Percentiles rank a stretch among this genome's conserved stretches.
Conservation (phyloP, 1,140 invertebrate species). For the Holotrichia oblita region DNA sequence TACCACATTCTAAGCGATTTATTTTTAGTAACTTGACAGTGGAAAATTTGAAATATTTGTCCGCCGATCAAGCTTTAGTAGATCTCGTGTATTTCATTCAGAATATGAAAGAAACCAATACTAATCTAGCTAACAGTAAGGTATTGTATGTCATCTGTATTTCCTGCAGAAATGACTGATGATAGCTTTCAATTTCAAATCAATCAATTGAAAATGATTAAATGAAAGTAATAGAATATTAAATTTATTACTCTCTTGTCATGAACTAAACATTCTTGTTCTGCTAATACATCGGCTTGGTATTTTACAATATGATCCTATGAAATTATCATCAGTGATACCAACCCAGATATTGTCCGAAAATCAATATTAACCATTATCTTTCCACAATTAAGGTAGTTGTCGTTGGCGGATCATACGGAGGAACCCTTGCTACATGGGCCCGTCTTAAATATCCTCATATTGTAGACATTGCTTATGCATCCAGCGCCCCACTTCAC, state of each 20-base stretch:
- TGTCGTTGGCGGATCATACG: conserved; percentile 83
- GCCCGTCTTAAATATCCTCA: conserved; percentile 80
- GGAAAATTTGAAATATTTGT: not conserved
- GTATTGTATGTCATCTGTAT: no score
- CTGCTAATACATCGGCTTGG: no score
- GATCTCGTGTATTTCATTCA: conserved; percentile 14
- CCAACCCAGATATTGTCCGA: no score
- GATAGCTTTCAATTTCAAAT: no score
- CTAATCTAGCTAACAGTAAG: not conserved
- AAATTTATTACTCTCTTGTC: no score
- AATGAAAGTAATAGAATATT: no score
- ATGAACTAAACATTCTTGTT: no score
- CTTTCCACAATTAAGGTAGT: conserved; percentile 58
- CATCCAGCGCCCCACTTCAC: conserved; percentile 78
- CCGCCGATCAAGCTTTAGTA: not conserved
- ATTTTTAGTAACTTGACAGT: not conserved
- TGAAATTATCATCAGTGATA: no score
- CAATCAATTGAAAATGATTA: no score
- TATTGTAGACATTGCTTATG: conserved; percentile 76
- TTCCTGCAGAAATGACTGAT: no score
- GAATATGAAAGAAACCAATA: not conserved
- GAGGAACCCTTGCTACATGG: conserved; percentile 83
- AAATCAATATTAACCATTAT: no score
- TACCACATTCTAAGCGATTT: not conserved
- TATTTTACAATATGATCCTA: no score